Conservation (phyloP, 2,797 vertebrate genomes). For the Alcedo quadribrachys region DNA sequence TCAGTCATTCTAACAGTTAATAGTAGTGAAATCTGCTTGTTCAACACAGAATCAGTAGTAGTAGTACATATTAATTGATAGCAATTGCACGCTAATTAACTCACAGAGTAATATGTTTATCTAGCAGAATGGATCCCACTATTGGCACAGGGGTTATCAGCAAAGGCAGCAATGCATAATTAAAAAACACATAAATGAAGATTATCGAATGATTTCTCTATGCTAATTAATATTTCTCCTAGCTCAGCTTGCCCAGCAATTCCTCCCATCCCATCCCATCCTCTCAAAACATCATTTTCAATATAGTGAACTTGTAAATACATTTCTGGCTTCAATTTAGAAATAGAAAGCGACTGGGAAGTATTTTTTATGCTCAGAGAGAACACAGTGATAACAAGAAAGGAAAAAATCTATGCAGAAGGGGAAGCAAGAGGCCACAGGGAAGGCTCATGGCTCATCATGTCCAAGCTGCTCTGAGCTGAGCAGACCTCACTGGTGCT, state of each 20-base stretch:
- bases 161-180: not conserved
- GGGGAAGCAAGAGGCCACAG: not conserved
- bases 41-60: not conserved
- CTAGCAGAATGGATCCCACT: not conserved
- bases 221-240: not conserved
- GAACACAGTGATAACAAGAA: not conserved
- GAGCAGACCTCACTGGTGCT: not conserved
- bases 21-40: not conserved
- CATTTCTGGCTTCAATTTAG: not conserved
- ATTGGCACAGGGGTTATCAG: not conserved
- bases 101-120: constrained; percentile 28
- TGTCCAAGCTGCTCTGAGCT: accelerated
- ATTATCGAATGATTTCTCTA: constrained; percentile 17
- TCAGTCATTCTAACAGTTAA: not conserved
- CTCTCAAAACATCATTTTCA: not conserved
- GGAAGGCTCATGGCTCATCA: accelerated
- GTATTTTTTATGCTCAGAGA: not conserved
- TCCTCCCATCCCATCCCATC: not conserved
- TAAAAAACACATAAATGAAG: constrained; percentile 18
- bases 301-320: not conserved
- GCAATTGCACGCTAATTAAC: constrained; percentile 59
- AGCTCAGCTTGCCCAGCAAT: not conserved
- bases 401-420: not conserved
- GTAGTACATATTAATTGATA: constrained; percentile 8
- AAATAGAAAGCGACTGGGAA: not conserved